Evolutionary conservation across 2,113 vertebrate genomes (phyloP).

Genomic region (Catharus fuscescens): DNA sequence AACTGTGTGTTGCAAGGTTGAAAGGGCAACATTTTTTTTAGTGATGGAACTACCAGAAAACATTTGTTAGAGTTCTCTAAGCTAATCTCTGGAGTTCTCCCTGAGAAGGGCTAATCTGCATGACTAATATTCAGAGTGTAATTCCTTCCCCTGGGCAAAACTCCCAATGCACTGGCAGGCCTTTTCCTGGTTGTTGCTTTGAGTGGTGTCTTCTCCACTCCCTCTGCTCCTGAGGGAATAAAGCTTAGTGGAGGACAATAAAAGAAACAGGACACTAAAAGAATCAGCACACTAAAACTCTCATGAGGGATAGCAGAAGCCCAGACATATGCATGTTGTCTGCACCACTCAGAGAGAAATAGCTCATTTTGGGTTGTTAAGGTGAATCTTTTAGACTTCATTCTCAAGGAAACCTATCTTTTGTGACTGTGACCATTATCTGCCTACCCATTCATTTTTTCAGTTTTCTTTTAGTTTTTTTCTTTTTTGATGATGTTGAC

Average conservation of each 20-base stretch:
- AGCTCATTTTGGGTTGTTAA: not conserved
- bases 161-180: not conserved
- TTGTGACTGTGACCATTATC: not conserved
- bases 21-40: not conserved
- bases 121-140: constrained; percentile 6
- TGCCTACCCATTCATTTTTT: not conserved
- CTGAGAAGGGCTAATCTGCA: constrained; percentile 15
- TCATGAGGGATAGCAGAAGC: not conserved
- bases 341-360: not conserved
- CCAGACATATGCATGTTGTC: not conserved
- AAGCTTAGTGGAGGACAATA: not conserved
- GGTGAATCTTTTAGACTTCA: not conserved
- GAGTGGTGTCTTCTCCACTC: not conserved
- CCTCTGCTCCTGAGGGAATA: not conserved
- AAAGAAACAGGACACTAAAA: not conserved
- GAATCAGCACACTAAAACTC: not conserved
- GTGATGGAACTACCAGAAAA: not conserved
- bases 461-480: not conserved
- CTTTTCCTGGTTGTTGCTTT: not conserved
- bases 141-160: not conserved
- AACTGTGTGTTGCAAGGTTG: not conserved
- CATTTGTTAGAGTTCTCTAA: not conserved
- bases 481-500: not conserved
- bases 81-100: not conserved
- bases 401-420: not conserved